Percentiles rank a stretch among this genome's conserved stretches.
Evolutionary conservation across 2,797 vertebrate genomes (phyloP).

Genomic region (Gorsachius magnificus): DNA sequence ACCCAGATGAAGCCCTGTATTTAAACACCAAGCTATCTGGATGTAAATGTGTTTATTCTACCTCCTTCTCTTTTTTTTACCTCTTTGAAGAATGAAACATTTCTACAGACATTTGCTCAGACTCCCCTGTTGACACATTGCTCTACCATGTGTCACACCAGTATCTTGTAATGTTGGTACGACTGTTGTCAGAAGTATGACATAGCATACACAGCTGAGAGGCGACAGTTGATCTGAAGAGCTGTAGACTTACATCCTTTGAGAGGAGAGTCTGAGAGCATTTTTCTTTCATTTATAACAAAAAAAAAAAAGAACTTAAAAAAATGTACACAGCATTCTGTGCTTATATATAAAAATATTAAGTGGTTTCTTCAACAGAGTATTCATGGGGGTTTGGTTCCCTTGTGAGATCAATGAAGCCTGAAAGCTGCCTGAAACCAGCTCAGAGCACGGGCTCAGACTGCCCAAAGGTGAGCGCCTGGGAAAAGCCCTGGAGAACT

Average conservation of each 20-base stretch:
- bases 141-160: slow-evolving; percentile 3
- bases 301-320: not conserved
- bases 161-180: not conserved
- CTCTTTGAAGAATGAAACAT: not conserved
- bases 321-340: not conserved
- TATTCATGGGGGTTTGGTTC: not conserved
- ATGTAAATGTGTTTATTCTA: not conserved
- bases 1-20: not conserved
- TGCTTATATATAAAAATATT: not conserved
- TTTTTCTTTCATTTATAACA: not conserved
- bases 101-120: not conserved
- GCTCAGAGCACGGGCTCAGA: not conserved
- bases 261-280: not conserved
- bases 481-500: not conserved
- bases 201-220: not conserved
- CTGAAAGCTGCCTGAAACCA: not conserved
- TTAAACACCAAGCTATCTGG: not conserved
- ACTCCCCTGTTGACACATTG: not conserved
- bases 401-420: not conserved
- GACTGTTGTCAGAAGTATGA: slow-evolving; percentile 3
- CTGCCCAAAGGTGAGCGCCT: not conserved
- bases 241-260: not conserved
- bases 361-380: not conserved
- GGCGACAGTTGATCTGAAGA: not conserved
- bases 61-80: not conserved